These are phyloP conservation scores for Gastrophysa polygoni DNA, from an alignment of 2,888 invertebrate species.

Conservation along the genomic window DNA sequence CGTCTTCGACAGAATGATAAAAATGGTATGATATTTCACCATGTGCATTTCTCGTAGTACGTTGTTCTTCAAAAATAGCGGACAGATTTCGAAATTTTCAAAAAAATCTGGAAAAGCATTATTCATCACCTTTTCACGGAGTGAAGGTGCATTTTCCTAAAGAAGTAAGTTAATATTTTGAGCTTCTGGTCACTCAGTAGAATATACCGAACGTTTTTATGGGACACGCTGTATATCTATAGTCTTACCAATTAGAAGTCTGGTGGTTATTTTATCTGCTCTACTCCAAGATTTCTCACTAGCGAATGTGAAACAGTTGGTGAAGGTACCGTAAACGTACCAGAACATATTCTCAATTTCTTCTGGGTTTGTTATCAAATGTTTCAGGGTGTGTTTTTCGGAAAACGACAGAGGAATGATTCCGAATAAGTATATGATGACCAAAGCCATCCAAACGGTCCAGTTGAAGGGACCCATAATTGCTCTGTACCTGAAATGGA, in stretches of 20 bases:
- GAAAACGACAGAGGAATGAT: constrained; percentile 78
- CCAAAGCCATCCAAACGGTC: constrained; percentile 79
- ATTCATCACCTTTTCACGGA: too few relatives aligned
- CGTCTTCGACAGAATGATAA: too few relatives aligned
- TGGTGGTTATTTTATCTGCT: constrained; percentile 71
- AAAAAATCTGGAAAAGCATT: too few relatives aligned
- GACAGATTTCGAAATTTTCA: too few relatives aligned
- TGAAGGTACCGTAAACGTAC: constrained; percentile 86
- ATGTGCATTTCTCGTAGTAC: too few relatives aligned
- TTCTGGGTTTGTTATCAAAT: constrained; percentile 70
- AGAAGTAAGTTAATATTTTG: too few relatives aligned
- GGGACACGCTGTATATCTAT: too few relatives aligned
- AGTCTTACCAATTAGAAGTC: constrained; percentile 71
- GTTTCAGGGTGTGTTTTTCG: constrained; percentile 70
- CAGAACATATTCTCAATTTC: constrained; percentile 86
- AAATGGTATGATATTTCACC: too few relatives aligned
- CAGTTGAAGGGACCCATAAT: constrained; percentile 84
- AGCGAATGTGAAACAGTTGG: constrained; percentile 76
- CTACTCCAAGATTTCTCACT: constrained; percentile 75
- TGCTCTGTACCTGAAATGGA: constrained; percentile 74
- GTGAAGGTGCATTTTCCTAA: too few relatives aligned
- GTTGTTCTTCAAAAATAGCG: too few relatives aligned
- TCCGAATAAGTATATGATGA: constrained; percentile 72
- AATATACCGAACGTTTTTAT: too few relatives aligned
- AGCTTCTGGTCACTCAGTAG: too few relatives aligned